Conservation (phyloP, 2,888 invertebrate genomes). For the Philereme transversata region DNA sequence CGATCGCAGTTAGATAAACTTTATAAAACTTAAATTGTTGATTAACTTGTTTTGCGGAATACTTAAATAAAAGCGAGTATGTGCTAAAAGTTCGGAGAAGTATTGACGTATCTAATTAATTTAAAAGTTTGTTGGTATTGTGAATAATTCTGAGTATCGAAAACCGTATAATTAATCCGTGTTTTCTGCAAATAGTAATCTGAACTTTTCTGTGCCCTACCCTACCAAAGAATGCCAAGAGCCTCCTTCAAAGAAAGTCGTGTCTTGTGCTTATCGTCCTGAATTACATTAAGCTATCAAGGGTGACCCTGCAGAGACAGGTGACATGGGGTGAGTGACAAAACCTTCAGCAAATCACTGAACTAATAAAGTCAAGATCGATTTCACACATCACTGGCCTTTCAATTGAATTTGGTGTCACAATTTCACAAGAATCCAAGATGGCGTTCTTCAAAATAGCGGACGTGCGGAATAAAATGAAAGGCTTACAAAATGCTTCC, state of each 20-base stretch:
- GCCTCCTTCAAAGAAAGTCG: constrained; percentile 46
- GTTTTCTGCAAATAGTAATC: background rate
- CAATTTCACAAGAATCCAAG: background rate
- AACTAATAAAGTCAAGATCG: constrained; percentile 22
- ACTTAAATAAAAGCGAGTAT: too few species aligned
- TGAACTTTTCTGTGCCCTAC: background rate
- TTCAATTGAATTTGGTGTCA: background rate
- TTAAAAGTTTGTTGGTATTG: too few species aligned
- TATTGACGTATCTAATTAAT: too few species aligned
- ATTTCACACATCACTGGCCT: constrained; percentile 4
- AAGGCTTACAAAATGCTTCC: background rate
- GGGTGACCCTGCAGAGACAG: constrained; percentile 34
- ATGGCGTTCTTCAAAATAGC: background rate
- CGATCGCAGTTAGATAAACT: too few species aligned
- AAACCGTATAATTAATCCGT: background rate
- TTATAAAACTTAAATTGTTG: too few species aligned
- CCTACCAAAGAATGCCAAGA: constrained; percentile 14
- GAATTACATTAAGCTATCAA: constrained; percentile 64
- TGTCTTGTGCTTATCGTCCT: constrained; percentile 39
- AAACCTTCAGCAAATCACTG: constrained; percentile 21
- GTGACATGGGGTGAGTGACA: constrained; percentile 12
- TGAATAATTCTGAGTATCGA: too few species aligned
- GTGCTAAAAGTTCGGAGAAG: too few species aligned
- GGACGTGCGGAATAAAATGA: background rate
- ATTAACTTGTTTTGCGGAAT: too few species aligned